A percentile compares a stretch with the other conserved stretches of the same genome.
phyloP scores from a whole-genome alignment of 1,140 invertebrate species.

The Adoxophyes honmai region DNA sequence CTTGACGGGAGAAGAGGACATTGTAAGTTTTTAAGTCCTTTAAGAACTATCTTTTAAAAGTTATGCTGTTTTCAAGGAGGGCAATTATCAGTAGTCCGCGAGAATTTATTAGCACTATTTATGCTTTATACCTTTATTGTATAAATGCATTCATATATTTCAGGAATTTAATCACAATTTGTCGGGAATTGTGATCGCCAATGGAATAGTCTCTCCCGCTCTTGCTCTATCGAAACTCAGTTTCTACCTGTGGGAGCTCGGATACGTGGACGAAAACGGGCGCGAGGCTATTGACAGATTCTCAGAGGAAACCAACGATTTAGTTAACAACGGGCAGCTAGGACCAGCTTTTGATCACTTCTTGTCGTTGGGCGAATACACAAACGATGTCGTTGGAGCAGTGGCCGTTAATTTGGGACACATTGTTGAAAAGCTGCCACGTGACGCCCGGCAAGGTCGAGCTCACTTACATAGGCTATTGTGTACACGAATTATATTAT shows the following conservation, averaged over 20 bases:
- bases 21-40: slow-evolving; percentile 28
- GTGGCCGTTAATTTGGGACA: slow-evolving; percentile 51
- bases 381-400: slow-evolving; percentile 50
- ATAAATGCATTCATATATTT: slow-evolving; percentile 1
- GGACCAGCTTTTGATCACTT: slow-evolving; percentile 54
- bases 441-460: slow-evolving; percentile 16
- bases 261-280: slow-evolving; percentile 50
- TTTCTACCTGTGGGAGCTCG: slow-evolving; percentile 64
- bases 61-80: too few species aligned
- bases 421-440: slow-evolving; percentile 51
- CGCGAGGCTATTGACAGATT: slow-evolving; percentile 41
- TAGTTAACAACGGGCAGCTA: slow-evolving; percentile 28
- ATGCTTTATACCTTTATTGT: not conserved
- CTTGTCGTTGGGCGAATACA: slow-evolving; percentile 36
- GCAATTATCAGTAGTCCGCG: too few species aligned
- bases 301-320: slow-evolving; percentile 27
- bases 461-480: slow-evolving; percentile 29
- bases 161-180: slow-evolving; percentile 68
- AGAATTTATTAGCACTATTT: too few species aligned
- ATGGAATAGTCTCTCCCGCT: slow-evolving; percentile 85
- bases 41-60: too few species aligned
- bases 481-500: not conserved
- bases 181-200: slow-evolving; percentile 84
- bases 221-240: slow-evolving; percentile 52
- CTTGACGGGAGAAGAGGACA: slow-evolving; percentile 32